Evolutionary conservation across 2,113 vertebrate species (phyloP).

Genomic region (Epinephelus lanceolatus): DNA sequence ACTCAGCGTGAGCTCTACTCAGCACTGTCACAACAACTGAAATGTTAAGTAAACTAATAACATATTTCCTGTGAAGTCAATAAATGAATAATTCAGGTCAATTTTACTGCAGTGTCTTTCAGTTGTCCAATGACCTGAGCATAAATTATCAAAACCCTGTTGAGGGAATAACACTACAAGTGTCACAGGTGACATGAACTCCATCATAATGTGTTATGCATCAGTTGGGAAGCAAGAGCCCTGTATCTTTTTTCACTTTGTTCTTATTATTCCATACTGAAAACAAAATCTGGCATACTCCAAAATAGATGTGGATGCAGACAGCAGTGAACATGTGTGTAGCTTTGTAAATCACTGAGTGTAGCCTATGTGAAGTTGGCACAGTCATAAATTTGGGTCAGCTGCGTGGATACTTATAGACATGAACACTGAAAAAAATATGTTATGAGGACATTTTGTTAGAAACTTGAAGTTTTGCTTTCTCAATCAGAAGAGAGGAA

Average conservation of each 20-base stretch:
- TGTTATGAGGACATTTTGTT: not conserved
- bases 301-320: not conserved
- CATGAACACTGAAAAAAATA: not conserved
- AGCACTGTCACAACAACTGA: not conserved
- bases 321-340: not conserved
- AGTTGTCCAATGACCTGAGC: not conserved
- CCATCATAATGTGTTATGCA: not conserved
- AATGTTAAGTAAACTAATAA: not conserved
- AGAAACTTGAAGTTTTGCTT: not conserved
- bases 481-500: not conserved
- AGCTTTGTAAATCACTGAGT: not conserved
- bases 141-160: not conserved
- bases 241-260: not conserved
- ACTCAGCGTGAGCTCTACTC: not conserved
- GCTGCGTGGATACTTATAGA: not conserved
- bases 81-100: not conserved
- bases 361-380: not conserved
- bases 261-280: not conserved
- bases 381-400: not conserved
- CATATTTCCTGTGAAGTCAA: not conserved
- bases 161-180: too few species aligned
- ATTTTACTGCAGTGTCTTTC: not conserved
- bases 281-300: not conserved
- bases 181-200: not conserved
- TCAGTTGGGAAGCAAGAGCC: not conserved